These are phyloP conservation scores for Notechis scutatus DNA, from an alignment of 2,113 vertebrate genomes.

Conservation along the genomic window DNA sequence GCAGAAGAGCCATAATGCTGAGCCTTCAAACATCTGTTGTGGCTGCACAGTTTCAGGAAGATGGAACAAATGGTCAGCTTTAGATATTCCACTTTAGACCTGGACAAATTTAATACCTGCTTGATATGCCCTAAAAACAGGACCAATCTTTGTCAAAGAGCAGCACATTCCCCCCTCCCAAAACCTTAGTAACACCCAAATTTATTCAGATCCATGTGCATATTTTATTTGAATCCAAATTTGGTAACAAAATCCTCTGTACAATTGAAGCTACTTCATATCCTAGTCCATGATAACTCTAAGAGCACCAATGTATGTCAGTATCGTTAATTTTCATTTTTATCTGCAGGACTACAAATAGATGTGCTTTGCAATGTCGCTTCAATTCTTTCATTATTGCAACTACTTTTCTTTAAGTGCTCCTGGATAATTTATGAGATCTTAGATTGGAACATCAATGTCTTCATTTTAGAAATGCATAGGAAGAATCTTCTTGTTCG, in stretches of 20 bases:
- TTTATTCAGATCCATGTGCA: not conserved
- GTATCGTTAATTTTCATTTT: constrained; percentile 7
- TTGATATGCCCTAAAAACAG: not conserved
- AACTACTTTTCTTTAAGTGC: constrained; percentile 10
- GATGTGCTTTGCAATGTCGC: constrained; percentile 14
- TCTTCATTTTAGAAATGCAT: not conserved
- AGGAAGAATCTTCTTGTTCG: constrained; percentile 4
- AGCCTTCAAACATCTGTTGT: not conserved
- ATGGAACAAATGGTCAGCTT: not conserved
- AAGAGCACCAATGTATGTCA: constrained; percentile 20
- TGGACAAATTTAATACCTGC: not conserved
- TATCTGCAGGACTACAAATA: not conserved
- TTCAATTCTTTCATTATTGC: constrained; percentile 11
- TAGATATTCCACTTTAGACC: not conserved
- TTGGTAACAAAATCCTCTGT: not conserved
- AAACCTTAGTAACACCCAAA: not conserved
- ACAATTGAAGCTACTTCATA: not conserved
- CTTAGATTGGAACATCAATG: not conserved
- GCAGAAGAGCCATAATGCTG: no score
- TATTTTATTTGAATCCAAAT: not conserved
- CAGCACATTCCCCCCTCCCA: not conserved
- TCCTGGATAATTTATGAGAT: constrained; percentile 29
- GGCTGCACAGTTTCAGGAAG: not conserved
- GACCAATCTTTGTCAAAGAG: not conserved
- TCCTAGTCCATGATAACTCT: constrained; percentile 18